These are phyloP conservation scores for Choloepus hoffmanni DNA, from an alignment of 2,113 vertebrate species.

Conservation along the genomic window DNA sequence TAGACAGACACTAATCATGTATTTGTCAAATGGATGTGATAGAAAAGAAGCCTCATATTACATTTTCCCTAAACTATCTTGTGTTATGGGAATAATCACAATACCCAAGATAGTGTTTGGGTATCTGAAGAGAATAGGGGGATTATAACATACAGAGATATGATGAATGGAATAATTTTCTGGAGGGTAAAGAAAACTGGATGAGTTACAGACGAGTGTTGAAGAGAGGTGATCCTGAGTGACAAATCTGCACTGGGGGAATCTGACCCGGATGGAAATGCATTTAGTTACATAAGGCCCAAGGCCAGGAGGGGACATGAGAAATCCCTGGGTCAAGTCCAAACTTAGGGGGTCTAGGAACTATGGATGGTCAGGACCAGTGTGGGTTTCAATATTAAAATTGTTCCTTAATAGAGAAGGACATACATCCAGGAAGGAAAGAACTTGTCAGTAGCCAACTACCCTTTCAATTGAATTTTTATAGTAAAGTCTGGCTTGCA, in stretches of 20 bases:
- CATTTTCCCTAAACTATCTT: too few relatives aligned
- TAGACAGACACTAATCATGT: neutral
- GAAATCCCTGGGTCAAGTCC: neutral
- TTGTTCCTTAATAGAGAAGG: neutral
- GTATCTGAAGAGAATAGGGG: neutral
- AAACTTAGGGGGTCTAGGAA: neutral
- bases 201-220: neutral
- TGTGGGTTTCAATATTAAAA: neutral
- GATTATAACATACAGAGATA: neutral
- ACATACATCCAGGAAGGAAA: neutral
- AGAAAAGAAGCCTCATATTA: neutral
- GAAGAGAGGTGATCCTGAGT: neutral
- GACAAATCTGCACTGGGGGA: neutral
- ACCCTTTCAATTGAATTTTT: constrained; percentile 24
- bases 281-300: neutral
- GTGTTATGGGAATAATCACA: too few relatives aligned
- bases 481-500: neutral
- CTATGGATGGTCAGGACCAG: neutral
- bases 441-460: neutral
- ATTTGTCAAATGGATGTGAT: neutral
- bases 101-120: neutral
- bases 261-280: neutral
- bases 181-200: neutral
- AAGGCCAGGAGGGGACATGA: neutral
- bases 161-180: neutral